phyloP scores from a whole-genome alignment of 2,888 invertebrate species.

The Ephialtes manifestator region DNA sequence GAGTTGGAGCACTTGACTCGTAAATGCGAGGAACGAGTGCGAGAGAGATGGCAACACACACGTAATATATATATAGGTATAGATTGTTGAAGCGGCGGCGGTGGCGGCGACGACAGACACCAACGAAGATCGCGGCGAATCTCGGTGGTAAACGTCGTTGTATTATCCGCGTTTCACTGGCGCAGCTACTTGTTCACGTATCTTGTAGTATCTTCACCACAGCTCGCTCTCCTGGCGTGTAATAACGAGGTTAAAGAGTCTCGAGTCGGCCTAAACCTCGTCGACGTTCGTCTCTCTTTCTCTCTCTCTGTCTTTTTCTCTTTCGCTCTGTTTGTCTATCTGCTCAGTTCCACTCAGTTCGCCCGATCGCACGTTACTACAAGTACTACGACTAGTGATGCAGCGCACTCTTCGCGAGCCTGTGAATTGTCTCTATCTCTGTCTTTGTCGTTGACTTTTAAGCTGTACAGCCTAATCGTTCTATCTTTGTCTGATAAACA shows the following conservation, averaged over 20 bases:
- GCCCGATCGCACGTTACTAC: conserved; percentile 18
- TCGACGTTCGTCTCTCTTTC: too few species aligned
- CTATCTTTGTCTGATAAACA: neutral
- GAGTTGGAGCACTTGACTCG: neutral
- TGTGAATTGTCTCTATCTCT: neutral
- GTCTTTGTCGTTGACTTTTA: neutral
- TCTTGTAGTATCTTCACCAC: conserved; percentile 46
- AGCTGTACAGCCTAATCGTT: neutral
- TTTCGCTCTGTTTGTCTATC: neutral
- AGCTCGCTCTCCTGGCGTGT: conserved; percentile 51
- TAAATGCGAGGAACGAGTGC: neutral
- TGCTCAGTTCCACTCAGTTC: neutral
- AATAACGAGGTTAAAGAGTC: conserved; percentile 17
- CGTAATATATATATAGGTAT: conserved; percentile 18
- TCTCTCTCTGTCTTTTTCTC: too few species aligned
- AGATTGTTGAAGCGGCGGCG: neutral
- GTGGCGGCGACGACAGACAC: neutral
- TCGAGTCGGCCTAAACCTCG: neutral
- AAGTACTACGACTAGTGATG: conserved; percentile 20
- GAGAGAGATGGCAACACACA: neutral
- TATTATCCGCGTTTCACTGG: conserved; percentile 45
- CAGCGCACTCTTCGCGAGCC: conserved; percentile 4
- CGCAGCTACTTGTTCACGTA: conserved; percentile 32
- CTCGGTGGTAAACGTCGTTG: conserved; percentile 53
- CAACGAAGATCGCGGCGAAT: conserved; percentile 37